Evolutionary conservation across 2,888 invertebrate species (phyloP), one percentile per base, ranked within the genome.

Genomic region (Zele albiditarsus): DNA sequence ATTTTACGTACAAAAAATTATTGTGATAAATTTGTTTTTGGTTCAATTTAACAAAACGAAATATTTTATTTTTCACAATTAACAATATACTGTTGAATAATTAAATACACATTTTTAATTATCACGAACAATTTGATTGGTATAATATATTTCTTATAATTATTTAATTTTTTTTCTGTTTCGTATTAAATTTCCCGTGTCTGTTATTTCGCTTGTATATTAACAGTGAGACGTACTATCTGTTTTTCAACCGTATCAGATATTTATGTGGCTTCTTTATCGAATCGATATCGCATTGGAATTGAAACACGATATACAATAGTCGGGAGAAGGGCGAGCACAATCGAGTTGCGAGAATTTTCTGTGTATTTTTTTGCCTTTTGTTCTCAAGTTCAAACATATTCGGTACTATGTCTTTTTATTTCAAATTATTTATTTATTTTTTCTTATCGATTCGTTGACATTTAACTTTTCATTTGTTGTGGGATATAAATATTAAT

Each of bases 241-340:
- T 38, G 8, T 65, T 28, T 42, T 25, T 46, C 14, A 46, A 27
- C 4, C 16, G 42, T 67, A 67, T 67, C 67, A 42, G 67, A 46
- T 67, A 67, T 67, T 67, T 46, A 46, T 67, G 27, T 67, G 67
- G 67, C 67, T 67, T 67, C 67, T 49, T 67, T 67, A 67, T 67
- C 67, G 38, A 49, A 49, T 67, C 67, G 42, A 67, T 67, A 67
- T 67, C 67, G 8, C 46, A n/a, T 20, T 38, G 25, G 28, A 67
- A 67, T 67, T 67, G 67, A 67, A 46, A 67, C 42, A 63, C 63
- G 60, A 60, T 60, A 60, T 60, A 12, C 0, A 28, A 60, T 60
- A 60, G 60, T 60, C 12, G 27, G n/a, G n/a, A n/a, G n/a, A n/a
- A 28, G 65, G 20, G 31, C 28, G 62, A 62, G 12, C 28, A 53